Evolutionary conservation across 1,140 invertebrate species (phyloP).

Genomic region (Teleogryllus occipitalis): DNA sequence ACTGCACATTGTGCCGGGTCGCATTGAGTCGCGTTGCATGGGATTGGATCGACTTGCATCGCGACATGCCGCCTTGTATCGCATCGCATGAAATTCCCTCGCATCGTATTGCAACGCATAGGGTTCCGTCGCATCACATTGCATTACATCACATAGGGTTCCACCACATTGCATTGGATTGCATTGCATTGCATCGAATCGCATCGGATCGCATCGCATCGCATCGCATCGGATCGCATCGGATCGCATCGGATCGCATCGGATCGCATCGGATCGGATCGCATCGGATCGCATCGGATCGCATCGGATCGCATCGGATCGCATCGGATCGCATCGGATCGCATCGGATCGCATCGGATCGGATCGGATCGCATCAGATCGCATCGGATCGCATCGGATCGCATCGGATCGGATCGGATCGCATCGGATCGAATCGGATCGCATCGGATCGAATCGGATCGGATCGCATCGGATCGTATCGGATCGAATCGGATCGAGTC

Average conservation of each 20-base stretch:
- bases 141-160: conserved; percentile 14
- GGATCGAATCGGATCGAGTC: no score
- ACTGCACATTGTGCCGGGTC: not conserved
- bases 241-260: not conserved
- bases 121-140: conserved; percentile 13
- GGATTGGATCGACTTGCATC: conserved; percentile 14
- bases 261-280: not conserved
- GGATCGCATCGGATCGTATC: no score
- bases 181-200: conserved; percentile 11
- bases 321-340: no score
- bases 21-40: conserved; percentile 14
- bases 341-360: no score
- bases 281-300: not conserved
- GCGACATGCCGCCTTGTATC: conserved; percentile 9
- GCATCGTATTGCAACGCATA: conserved; percentile 11
- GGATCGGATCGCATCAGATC: no score
- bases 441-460: no score
- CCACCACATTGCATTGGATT: conserved; percentile 17
- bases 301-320: not conserved
- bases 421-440: no score
- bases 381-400: no score
- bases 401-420: no score
- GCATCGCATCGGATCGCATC: not conserved
- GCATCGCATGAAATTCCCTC: not conserved
- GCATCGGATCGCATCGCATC: conserved; percentile 7